phyloP scores from a whole-genome alignment of 2,888 invertebrate genomes.

The Teleogryllus oceanicus region DNA sequence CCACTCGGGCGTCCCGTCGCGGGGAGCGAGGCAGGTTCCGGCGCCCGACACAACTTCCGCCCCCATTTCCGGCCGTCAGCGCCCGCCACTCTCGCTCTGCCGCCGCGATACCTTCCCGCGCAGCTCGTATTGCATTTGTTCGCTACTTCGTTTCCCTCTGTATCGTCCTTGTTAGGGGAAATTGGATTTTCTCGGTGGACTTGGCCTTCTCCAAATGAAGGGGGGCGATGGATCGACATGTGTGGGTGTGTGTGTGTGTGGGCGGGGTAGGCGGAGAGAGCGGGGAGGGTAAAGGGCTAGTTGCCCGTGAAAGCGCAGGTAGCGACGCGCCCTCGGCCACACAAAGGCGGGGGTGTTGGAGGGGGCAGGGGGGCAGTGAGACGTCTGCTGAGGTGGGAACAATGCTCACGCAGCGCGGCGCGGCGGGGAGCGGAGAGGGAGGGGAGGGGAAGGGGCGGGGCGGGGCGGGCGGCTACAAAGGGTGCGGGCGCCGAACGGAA shows the following conservation, averaged over 20 bases:
- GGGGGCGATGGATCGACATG: neutral
- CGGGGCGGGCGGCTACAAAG: too few species aligned
- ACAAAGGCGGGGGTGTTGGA: too few species aligned
- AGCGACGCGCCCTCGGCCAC: neutral
- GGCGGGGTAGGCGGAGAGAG: neutral
- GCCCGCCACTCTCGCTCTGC: neutral
- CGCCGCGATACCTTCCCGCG: neutral
- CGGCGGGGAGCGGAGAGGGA: too few species aligned
- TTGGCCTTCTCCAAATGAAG: neutral
- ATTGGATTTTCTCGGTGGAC: constrained; percentile 33
- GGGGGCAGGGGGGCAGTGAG: too few species aligned
- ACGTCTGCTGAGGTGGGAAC: too few species aligned
- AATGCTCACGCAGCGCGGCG: too few species aligned
- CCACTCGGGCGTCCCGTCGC: neutral
- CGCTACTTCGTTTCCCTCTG: constrained; percentile 20
- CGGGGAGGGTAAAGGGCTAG: neutral
- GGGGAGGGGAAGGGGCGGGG: too few species aligned
- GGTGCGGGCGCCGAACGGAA: too few species aligned
- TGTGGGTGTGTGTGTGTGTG: neutral
- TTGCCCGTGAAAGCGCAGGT: constrained; percentile 6
- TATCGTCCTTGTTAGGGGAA: constrained; percentile 32
- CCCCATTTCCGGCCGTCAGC: constrained; percentile 18
- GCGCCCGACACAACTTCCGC: neutral
- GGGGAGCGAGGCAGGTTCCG: neutral
- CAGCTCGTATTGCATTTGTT: constrained; percentile 24